Percentiles rank a stretch among this genome's conserved stretches.
Conservation (phyloP, 2,113 vertebrate species). For the Pholis gunnellus region DNA sequence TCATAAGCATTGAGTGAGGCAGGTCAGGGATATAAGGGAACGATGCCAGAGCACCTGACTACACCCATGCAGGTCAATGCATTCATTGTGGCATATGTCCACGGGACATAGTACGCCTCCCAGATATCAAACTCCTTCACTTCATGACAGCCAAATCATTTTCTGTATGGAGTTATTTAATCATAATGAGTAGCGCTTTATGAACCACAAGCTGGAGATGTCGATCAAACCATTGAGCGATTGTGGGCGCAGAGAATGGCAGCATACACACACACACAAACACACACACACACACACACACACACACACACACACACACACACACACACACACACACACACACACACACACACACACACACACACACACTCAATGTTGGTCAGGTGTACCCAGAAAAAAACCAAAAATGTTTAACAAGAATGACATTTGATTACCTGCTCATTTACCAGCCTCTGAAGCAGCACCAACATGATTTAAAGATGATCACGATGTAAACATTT, state of each 20-base stretch:
- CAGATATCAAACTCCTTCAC: constrained; percentile 11
- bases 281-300: not conserved
- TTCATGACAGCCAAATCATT: not conserved
- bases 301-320: not conserved
- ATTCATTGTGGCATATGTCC: constrained; percentile 23
- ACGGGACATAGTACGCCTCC: constrained; percentile 29
- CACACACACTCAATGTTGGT: not conserved
- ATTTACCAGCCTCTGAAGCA: constrained; percentile 31
- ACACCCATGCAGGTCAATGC: constrained; percentile 27
- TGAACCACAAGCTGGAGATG: not conserved
- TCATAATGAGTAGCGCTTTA: constrained; percentile 31
- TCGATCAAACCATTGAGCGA: not conserved
- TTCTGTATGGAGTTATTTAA: not conserved
- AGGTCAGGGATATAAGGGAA: not conserved
- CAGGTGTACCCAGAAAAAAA: constrained; percentile 6
- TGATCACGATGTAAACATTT: constrained; percentile 49
- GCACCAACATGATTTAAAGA: constrained; percentile 19
- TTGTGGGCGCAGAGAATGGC: not conserved
- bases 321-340: not conserved
- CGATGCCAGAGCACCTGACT: not conserved
- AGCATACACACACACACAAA: not conserved
- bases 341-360: not conserved
- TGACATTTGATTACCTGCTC: constrained; percentile 12
- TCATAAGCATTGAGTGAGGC: constrained; percentile 19
- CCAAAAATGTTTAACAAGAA: not conserved